Conservation (phyloP, 2,113 vertebrate genomes). For the Crotophaga sulcirostris region DNA sequence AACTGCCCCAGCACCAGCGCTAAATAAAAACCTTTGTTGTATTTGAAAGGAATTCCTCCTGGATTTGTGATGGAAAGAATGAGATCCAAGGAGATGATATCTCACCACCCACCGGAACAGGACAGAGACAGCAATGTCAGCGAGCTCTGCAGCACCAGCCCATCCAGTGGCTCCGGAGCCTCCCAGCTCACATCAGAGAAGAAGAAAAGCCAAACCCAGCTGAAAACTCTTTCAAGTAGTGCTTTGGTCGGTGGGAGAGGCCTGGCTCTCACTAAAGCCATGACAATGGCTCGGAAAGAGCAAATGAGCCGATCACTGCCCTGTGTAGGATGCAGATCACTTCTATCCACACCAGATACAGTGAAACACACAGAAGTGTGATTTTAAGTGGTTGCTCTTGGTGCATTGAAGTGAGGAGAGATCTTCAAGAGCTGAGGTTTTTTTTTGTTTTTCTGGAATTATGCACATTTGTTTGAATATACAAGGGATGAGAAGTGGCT, state of each 20-base stretch:
- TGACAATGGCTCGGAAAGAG: neutral
- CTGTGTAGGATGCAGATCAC: neutral
- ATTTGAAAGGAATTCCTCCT: neutral
- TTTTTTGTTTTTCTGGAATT: neutral
- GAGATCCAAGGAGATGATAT: neutral
- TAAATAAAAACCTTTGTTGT: slow-evolving; percentile 1
- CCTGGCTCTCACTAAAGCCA: accelerated
- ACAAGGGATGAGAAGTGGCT: neutral
- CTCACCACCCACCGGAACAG: neutral
- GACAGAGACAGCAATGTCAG: neutral
- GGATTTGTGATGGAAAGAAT: neutral
- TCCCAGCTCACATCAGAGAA: accelerated
- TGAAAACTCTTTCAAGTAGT: accelerated
- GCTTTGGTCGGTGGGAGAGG: accelerated
- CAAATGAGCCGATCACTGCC: accelerated
- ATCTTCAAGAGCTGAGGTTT: neutral
- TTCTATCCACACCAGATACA: neutral
- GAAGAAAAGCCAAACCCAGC: neutral
- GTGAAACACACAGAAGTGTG: accelerated
- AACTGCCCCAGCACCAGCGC: neutral
- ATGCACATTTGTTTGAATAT: accelerated
- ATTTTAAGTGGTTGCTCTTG: accelerated
- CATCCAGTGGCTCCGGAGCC: neutral
- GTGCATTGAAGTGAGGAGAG: accelerated
- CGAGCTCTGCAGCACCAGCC: neutral